Base-by-base conservation (phyloP, 2,888 invertebrate species). In the Gari tellinella region DNA sequence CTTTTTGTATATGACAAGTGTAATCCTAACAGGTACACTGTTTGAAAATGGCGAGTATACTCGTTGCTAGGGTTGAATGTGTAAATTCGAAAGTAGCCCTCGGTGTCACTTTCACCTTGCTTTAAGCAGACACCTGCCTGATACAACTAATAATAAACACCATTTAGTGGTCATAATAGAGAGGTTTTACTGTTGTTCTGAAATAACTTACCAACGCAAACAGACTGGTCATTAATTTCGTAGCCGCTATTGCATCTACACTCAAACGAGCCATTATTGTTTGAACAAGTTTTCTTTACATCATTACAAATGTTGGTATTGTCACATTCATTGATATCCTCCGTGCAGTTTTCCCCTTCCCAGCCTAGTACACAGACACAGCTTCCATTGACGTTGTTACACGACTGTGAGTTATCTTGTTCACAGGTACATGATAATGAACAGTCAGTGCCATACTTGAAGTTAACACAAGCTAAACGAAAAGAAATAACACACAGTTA, bases 311-410 rank as follows among this genome's bases (percentile, higher is more conserved):
- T 41, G 25, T 58, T 52, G 2, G 65, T 55, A 15, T 17, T 49
- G 3, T 7, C 31, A 48, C 81, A 81, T 46, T 81, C 81, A 63
- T 79, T 31, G 8, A 79, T 53, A 43, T 81, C 79, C 1, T 12
- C 46, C 7, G 49, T 38, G 40, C 81, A 81, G 19, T 43, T 74
- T 7, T 10, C 51, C 17, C 76, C 81, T 2, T 15, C 45, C 79
- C 81, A 81, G 14, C 74, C 76, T 7, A 23, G 17, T 12, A 58
- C 66, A 41, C 81, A 81, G 7, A 58, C 63, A 48, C 81, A 81
- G 4, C 45, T 25, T 3, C 81, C 81, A 45, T 65, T 55, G 0
- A 72, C 72, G 5, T 67, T 60, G 41, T 76, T 38, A 49, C 81
- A 81, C 17, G 51, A 51, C 0, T 48, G 37, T 37, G 79, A 68